Conservation (phyloP, 1,140 invertebrate species). For the Danaus melanippus region DNA sequence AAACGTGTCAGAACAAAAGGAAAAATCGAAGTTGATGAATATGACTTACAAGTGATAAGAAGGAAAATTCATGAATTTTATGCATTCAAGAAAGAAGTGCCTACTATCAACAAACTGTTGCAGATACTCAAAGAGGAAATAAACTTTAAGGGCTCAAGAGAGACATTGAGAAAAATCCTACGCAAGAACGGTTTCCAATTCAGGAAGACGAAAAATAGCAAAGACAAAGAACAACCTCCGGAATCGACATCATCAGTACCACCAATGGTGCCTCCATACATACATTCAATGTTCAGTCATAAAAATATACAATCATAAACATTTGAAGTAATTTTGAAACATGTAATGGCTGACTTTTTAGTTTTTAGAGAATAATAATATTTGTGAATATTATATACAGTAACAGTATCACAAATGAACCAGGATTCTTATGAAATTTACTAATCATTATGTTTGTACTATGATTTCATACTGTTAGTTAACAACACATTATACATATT, state of each 20-base stretch:
- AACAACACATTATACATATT: too few relatives aligned
- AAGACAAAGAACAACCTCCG: slow-evolving; percentile 51
- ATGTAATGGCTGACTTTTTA: too few relatives aligned
- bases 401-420: too few relatives aligned
- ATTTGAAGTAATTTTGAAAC: neutral
- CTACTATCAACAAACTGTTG: slow-evolving; percentile 58
- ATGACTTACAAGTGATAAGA: slow-evolving; percentile 59
- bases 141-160: slow-evolving; percentile 60
- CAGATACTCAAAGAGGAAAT: slow-evolving; percentile 63
- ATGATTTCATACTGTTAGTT: too few relatives aligned
- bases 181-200: slow-evolving; percentile 66
- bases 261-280: slow-evolving; percentile 56
- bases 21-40: slow-evolving; percentile 63
- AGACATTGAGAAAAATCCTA: slow-evolving; percentile 55
- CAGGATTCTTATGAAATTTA: too few relatives aligned
- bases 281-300: slow-evolving; percentile 59
- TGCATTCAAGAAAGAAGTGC: slow-evolving; percentile 63
- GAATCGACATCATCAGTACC: slow-evolving; percentile 47
- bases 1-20: slow-evolving; percentile 60
- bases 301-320: slow-evolving; percentile 55
- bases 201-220: slow-evolving; percentile 59
- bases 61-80: slow-evolving; percentile 64
- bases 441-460: too few relatives aligned
- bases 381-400: too few relatives aligned
- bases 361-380: too few relatives aligned